Base-by-base conservation (phyloP, 2,113 vertebrate species). In the Empidonax traillii region DNA sequence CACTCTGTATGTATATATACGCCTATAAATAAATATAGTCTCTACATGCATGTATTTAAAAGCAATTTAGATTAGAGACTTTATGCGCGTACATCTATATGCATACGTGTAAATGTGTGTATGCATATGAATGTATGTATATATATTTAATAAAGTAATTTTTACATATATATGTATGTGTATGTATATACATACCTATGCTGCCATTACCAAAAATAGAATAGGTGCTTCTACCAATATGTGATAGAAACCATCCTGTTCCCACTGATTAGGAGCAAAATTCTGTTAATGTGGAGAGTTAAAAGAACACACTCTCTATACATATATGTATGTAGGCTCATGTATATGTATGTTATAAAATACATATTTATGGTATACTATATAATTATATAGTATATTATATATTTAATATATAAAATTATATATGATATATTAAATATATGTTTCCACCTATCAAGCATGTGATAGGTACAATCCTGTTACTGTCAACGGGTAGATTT, bases 1-100 rank as follows among this genome's bases (percentile, higher is more conserved):
- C 31, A 1, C 16, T 47, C 46, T 20, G 0, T 5, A 6, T 6
- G 41, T 24, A 14, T 1, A 14, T 20, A 8, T 31, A 5, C 0
- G 3, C 44, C 22, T 59, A 4, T 22, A 28, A 20, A 43, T 31
- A n/a, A 9, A n/a, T 15, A 23, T 2, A 16, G 25, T 30, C 19
- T 63, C 33, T 63, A 44, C 22, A 27, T 25, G 22, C 6, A 6
- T 19, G 14, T 21, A 14, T 37, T 13, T 28, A 37, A 39, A 44
- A 39, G 33, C 33, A 51, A 44, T 59, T 66, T 81, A 65, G 12
- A 58, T 58, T 31, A 56, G 20, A 22, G n/a, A 17, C 22, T 75
- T 17, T 6, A 20, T 7, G 24, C 10, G n/a, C 14, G 11, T 30
- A 12, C 15, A 7, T 23, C 5, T 53, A 5, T 27, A 27, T 15